Base-by-base conservation (phyloP, 2,888 invertebrate genomes). In the Cantharis lateralis region DNA sequence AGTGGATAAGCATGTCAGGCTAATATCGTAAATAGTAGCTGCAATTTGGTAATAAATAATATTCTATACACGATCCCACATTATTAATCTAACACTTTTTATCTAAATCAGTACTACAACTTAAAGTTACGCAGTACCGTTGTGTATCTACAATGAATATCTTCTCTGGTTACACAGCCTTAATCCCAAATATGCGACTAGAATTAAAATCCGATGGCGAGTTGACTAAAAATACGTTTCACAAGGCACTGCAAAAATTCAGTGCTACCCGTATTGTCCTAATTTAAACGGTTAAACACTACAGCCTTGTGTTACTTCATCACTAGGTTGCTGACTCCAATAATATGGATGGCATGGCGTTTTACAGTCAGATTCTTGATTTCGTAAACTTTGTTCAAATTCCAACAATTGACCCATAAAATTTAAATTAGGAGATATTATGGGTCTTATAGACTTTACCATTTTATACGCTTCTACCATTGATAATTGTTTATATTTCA, bases 361-460 rank as follows among this genome's bases (percentile, higher is more conserved):
- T 73, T 89, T 88, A 78, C 88, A 87, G 70, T 86, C 85, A 75
- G 84, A 82, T 28, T 86, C 84, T 75, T 86, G 87, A 78, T 84
- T 87, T 74, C 91, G 89, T 81, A 94, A 88, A 82, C 90, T 92
- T 86, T 95, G 93, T 87, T 96, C 96, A 84, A 95, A 90, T 87
- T 97, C 96, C 82, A 94, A 90, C 82, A 98, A 90, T 89, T 98
- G 98, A 15, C 93, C 95, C 92, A 98, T 95, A 89, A 98, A 98
- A 87, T 98, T 98, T 78, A 97, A 91, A 88, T 98, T 98, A 2
- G 98, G 98, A 76, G 97, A 97, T 84, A 98, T 97, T 86, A 98
- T 98, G 78, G 94, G 92, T 71, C 98, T 91, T 76, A 94, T 93
- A 81, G 93, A 91, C 87, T 96, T 95, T 75, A 98, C 98, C 86